Base-by-base conservation (phyloP, 2,797 vertebrate species). In the Epinephelus coioides region DNA sequence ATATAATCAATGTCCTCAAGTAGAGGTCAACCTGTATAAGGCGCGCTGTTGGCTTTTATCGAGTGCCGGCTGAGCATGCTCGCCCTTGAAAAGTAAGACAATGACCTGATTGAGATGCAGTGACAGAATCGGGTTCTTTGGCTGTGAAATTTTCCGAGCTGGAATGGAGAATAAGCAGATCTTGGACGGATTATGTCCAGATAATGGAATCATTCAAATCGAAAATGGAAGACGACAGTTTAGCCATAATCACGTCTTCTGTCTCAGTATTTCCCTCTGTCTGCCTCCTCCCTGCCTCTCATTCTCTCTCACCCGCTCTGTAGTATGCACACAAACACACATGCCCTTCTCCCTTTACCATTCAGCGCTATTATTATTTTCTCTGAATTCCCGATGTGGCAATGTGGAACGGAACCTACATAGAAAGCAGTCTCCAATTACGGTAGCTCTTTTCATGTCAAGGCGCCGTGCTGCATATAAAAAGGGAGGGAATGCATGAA, bases 371-470 rank as follows among this genome's bases (percentile, higher is more conserved):
- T 88, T 84, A 86, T 89, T 87, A 87, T 89, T 87, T 88, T 79
- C 67, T 56, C 54, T 25, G 61, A 86, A 88, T 90, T 90, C 73
- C 73, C 63, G n/a, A 81, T 82, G 78, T 86, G 84, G 70, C 78
- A 85, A 78, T 72, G 72, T 84, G 84, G 83, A 91, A 89, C 68
- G 44, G 78, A 91, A 91, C 77, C 84, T 90, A 87, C 90, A 91
- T 91, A 87, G 81, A 90, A 88, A 91, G 83, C 82, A 83, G 88
- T 23, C 78, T 84, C 82, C 92, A 93, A 93, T 94, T 94, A 94
- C 88, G 83, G 57, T 30, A 50, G 73, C 73, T 88, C 79, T 84
- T 91, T 91, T 92, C 72, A 92, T 84, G 85, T 82, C 0, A 49
- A 86, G 44, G 78, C 71, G 47, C 68, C 23, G 69, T 15, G 50